Base-by-base conservation (phyloP, 2,888 invertebrate species). In the Fissipunctia ypsillon region DNA sequence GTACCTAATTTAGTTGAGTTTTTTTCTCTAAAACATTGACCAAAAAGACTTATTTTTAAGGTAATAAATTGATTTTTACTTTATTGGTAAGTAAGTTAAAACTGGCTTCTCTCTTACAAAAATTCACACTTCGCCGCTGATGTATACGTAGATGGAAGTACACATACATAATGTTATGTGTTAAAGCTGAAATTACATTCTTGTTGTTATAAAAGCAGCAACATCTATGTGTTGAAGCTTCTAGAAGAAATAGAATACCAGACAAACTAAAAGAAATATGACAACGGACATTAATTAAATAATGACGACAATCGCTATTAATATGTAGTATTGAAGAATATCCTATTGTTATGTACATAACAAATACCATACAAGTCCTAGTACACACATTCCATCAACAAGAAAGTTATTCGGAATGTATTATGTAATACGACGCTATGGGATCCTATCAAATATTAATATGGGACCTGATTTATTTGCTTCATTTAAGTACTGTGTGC, bases 371-470 rank as follows among this genome's bases (percentile, higher is more conserved):
- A 57, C 28, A 65, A 31, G 19, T 56, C 69, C 69, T 69, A 73
- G 69, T 57, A 67, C 25, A 68, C 38, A 35, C 61, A n/a, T n/a
- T 74, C 38, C 22, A 64, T 68, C 77, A 80, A 83, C 48, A 70
- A 66, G 43, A 64, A 59, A 80, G 69, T 52, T 31, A 75, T 83
- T 83, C 50, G 65, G 59, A 69, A 77, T 72, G 60, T 77, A 83
- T 80, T 80, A 73, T 59, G 68, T 66, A 75, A 78, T 69, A 60
- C 50, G 41, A 57, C 56, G 41, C 61, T 84, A 77, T 83, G 73
- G 63, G 72, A 70, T 68, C 43, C 38, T 52, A 83, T 83, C 56
- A 60, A 80, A 80, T 72, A 81, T 74, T 74, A 79, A 80, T 83
- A 75, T 54, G 48, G 31, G 48, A 41, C 22, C 50, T 59, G 77